Base-by-base conservation (phyloP, 2,113 vertebrate genomes). In the Ptyas mucosa region DNA sequence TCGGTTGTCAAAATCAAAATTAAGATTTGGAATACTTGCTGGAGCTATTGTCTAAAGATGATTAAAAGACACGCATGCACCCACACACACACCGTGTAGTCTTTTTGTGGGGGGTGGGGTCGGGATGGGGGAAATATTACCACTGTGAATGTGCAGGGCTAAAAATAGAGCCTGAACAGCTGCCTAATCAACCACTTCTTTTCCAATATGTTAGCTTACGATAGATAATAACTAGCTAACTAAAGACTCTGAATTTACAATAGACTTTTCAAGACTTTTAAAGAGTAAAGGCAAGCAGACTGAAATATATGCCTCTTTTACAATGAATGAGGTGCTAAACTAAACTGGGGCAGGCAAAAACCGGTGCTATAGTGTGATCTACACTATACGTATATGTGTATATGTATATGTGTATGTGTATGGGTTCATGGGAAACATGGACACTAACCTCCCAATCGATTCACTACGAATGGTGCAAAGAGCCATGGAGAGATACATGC, bases 11-110 rank as follows among this genome's bases (percentile, higher is more conserved):
- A 39, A 81, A 43, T 21, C 34, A 34, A 54, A 26, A 43, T 3
- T 91, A 81, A 81, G 9, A n/a, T 64, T 90, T 64, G 53, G 26
- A 18, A 49, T 29, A 91, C 14, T 39, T 39, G 53, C 53, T 24
- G 21, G 34, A 29, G 57, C 52, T 43, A 26, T 4, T 39, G 34
- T 91, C 43, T 54, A 39, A 23, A 51, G 34, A 8, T 21, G 34
- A 43, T 43, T 81, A 43, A 81, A 81, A 20, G 34, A 21, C 75
- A 39, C 18, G 8, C 6, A 61, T 2, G 51, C 20, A 24, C 3
- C 1, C 3, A n/a, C 26, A 12, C 11, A n/a, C 64, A 34, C 6
- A 0, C 46, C 6, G 3, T 7, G 6, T 21, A 43, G 6, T 9
- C 15, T 81, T 75, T 81, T 81, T 69, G 43, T 20, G 55, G 23